Evolutionary conservation across 2,888 invertebrate genomes (phyloP).

Genomic region (Boloria selene): DNA sequence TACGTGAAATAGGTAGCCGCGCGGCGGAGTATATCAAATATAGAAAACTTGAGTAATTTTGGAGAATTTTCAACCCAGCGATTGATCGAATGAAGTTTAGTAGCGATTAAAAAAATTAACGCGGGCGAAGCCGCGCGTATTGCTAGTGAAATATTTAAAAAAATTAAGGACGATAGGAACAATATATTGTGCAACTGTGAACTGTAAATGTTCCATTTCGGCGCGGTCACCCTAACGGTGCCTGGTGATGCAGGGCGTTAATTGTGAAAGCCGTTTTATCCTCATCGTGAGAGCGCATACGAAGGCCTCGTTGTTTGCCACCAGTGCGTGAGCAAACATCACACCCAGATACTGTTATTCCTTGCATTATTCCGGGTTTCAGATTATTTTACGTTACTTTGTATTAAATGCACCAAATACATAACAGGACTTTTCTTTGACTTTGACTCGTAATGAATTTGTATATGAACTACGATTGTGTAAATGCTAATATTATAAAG

Average conservation of each 20-base stretch:
- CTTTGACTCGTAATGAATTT: too few relatives aligned
- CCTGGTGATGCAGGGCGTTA: slow-evolving; percentile 49
- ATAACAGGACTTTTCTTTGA: too few relatives aligned
- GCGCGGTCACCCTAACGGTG: slow-evolving; percentile 45
- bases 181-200: slow-evolving; percentile 21
- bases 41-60: too few relatives aligned
- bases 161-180: slow-evolving; percentile 17
- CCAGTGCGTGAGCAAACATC: slow-evolving; percentile 53
- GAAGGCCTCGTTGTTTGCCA: slow-evolving; percentile 24
- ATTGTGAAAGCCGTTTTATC: slow-evolving; percentile 57
- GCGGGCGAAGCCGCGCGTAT: too few relatives aligned
- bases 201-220: slow-evolving; percentile 39
- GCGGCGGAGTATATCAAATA: too few relatives aligned
- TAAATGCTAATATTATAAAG: too few relatives aligned
- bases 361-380: slow-evolving; percentile 18
- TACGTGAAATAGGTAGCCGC: too few relatives aligned
- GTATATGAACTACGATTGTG: too few relatives aligned
- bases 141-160: too few relatives aligned
- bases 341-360: slow-evolving; percentile 40
- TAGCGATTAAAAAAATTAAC: too few relatives aligned
- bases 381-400: not conserved
- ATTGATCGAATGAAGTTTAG: too few relatives aligned
- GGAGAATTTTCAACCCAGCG: too few relatives aligned
- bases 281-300: slow-evolving; percentile 27
- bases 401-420: not conserved